phyloP scores from a whole-genome alignment of 2,113 vertebrate genomes.

The Redunca redunca region DNA sequence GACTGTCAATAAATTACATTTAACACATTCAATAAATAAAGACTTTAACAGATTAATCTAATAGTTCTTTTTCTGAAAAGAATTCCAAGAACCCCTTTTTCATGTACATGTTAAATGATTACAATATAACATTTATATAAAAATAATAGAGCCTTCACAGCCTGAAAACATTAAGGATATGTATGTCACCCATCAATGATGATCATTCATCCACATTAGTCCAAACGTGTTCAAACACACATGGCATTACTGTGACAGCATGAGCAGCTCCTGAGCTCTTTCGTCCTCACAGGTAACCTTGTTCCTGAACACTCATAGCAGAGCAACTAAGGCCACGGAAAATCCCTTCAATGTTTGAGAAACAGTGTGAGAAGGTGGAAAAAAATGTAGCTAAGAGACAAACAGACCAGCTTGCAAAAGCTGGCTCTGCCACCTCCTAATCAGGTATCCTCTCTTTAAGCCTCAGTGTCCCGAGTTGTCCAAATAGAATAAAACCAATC shows the following conservation, averaged over 20 bases:
- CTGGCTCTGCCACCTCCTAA: neutral
- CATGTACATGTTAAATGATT: neutral
- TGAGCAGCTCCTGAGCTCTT: neutral
- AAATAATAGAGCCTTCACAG: neutral
- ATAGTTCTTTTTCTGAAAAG: neutral
- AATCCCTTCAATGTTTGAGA: neutral
- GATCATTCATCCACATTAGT: neutral
- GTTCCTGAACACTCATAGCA: neutral
- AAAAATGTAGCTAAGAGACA: neutral
- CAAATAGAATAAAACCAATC: neutral
- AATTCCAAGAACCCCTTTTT: neutral
- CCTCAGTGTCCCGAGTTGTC: neutral
- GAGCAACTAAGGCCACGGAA: neutral
- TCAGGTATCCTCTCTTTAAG: neutral
- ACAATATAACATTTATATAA: neutral
- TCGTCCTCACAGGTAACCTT: neutral
- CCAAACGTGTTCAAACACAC: neutral
- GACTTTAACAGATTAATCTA: neutral
- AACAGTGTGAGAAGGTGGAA: neutral
- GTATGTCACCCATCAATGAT: neutral
- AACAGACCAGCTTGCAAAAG: neutral
- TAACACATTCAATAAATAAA: neutral
- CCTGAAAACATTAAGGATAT: neutral
- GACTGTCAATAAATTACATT: neutral
- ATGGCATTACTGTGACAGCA: neutral